Percentiles rank a stretch among this genome's conserved stretches.
These are phyloP conservation scores for Sarcophaga peregrina DNA, from an alignment of 1,140 invertebrate species.

Conservation along the genomic window DNA sequence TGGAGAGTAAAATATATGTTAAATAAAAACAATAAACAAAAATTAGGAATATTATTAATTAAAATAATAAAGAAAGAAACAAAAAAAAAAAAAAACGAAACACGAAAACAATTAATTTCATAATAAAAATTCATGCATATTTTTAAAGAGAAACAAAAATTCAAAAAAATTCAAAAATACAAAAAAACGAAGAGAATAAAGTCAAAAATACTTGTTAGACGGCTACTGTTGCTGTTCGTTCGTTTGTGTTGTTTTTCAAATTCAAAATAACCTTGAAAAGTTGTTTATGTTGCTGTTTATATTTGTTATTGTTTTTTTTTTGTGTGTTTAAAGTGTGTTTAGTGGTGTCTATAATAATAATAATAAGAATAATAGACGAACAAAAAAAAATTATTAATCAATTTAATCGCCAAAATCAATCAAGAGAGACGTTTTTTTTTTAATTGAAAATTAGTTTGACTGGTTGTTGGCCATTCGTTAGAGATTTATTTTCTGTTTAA, in stretches of 20 bases:
- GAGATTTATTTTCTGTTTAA: not conserved
- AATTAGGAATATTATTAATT: not conserved
- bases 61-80: not conserved
- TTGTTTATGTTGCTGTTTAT: not conserved
- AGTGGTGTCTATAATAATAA: not conserved
- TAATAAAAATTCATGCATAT: not conserved
- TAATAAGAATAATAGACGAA: no score
- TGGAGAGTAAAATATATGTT: not conserved
- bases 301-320: not conserved
- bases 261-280: slow-evolving; percentile 30
- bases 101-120: not conserved
- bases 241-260: not conserved
- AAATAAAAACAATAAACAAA: slow-evolving; percentile 10
- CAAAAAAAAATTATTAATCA: slow-evolving; percentile 3
- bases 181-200: not conserved
- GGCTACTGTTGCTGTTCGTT: not conserved
- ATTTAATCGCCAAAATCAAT: slow-evolving; percentile 19
- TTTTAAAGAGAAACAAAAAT: not conserved
- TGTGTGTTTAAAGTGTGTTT: not conserved
- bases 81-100: not conserved
- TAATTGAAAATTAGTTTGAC: slow-evolving; percentile 28
- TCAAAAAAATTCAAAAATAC: not conserved
- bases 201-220: not conserved
- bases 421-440: not conserved
- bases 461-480: not conserved